Evolutionary conservation across 2,797 vertebrate species (phyloP), one percentile per base, ranked within the genome.

Genomic region (Clangula hyemalis): DNA sequence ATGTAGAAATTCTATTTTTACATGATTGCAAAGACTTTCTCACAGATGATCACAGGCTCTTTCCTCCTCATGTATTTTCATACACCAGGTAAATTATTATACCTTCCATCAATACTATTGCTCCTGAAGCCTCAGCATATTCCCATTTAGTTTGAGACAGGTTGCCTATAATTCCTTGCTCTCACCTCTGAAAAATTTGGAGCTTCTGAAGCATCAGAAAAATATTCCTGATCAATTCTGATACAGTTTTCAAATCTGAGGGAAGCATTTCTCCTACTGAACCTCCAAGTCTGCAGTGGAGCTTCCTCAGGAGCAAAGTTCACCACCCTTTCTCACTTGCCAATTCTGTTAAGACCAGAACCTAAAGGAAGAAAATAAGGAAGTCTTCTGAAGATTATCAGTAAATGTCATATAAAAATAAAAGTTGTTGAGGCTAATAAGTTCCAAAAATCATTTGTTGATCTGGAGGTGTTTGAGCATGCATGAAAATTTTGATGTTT

Each of bases 31-130:
- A 87, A 89, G 75, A 62, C 3, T 54, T 8, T 19, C 49, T 81
- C 16, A 36, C 22, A 74, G 45, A 54, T 0, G 0, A 85, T 7
- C 0, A 3, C 14, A 74, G 5, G 9, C 11, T 72, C 28, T 51
- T 76, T 39, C 3, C 1, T 0, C 6, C 19, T 65, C 16, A 10
- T 3, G 0, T 20, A 57, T 7, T 77, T 47, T 71, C 39, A 56
- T 75, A 62, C 11, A 62, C 11, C 10, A 71, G 45, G 49, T 17
- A 73, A 77, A 68, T 49, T 49, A 49, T 49, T 49, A 49, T 25
- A 49, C 24, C 49, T 6, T 4, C 13, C 17, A 39, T 2, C 8
- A 12, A 24, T 61, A 21, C 11, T 70, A 41, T 15, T 12, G 7
- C 1, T 38, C 13, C 13, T 36, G 8, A 85, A 64, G 9, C 19